Conservation (phyloP, 2,113 vertebrate genomes). For the Poecile atricapillus region DNA sequence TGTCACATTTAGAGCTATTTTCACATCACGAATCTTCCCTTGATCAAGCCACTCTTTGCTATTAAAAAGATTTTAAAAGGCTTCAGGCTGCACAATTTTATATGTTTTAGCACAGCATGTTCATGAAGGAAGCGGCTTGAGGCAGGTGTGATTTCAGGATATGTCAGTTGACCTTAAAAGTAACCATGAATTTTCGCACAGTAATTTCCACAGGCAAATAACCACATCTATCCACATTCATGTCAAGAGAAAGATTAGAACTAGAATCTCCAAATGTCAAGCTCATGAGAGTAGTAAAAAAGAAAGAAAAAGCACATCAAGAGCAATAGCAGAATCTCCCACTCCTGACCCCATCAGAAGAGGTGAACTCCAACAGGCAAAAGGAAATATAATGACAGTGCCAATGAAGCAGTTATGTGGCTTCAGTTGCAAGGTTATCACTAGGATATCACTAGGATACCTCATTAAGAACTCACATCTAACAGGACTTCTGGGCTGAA, state of each 20-base stretch:
- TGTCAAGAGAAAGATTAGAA: conserved; percentile 1
- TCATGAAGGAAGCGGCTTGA: background rate
- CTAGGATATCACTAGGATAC: background rate
- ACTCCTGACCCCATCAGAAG: background rate
- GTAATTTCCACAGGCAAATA: conserved; percentile 30
- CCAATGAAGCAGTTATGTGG: background rate
- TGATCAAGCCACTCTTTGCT: background rate
- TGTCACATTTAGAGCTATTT: background rate
- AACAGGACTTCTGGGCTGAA: background rate
- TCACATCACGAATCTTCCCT: background rate
- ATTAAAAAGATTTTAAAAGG: background rate
- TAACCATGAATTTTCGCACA: conserved; percentile 8
- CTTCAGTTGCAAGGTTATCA: background rate
- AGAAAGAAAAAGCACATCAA: background rate
- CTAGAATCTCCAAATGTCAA: background rate
- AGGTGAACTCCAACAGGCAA: background rate
- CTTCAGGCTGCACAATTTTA: background rate
- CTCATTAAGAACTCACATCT: background rate
- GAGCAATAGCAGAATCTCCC: background rate
- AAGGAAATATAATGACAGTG: background rate
- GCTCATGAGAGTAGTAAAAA: background rate
- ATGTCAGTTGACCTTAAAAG: conserved; percentile 38
- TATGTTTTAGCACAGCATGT: conserved; percentile 18
- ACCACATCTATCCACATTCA: background rate
- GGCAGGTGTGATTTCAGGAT: background rate